Conservation (phyloP, 2,113 vertebrate species). For the Condylura cristata region DNA sequence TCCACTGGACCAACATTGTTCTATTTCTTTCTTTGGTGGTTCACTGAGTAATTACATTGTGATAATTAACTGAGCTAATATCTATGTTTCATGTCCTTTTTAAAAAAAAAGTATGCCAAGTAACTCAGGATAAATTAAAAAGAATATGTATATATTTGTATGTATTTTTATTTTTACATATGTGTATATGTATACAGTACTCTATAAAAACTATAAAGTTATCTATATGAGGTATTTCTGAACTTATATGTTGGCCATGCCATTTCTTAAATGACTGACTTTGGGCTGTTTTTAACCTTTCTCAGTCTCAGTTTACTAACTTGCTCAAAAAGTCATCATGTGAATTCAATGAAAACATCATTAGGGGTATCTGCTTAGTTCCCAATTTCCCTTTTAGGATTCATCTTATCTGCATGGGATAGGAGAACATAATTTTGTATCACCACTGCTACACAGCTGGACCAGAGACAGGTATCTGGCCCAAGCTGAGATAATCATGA, state of each 20-base stretch:
- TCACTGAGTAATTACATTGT: neutral
- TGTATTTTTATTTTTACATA: no score
- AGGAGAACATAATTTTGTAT: neutral
- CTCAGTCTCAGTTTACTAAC: neutral
- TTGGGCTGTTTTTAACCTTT: constrained; percentile 12
- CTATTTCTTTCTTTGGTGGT: neutral
- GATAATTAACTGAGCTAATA: neutral
- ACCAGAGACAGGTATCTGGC: neutral
- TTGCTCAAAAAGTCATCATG: neutral
- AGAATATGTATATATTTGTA: neutral
- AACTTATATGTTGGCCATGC: neutral
- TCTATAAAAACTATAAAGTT: no score
- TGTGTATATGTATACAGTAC: no score
- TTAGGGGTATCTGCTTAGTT: neutral
- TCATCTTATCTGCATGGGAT: neutral
- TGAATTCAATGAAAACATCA: neutral
- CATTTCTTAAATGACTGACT: neutral
- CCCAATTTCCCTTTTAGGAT: neutral
- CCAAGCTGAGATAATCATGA: neutral
- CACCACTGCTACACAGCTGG: neutral
- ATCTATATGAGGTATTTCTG: neutral
- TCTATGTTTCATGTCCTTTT: neutral
- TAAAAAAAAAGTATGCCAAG: neutral
- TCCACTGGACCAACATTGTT: neutral
- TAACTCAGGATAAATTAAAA: neutral